Percentiles rank a stretch among this genome's conserved stretches.
Conservation (phyloP, 2,113 vertebrate species). For the Tauraco erythrolophus region DNA sequence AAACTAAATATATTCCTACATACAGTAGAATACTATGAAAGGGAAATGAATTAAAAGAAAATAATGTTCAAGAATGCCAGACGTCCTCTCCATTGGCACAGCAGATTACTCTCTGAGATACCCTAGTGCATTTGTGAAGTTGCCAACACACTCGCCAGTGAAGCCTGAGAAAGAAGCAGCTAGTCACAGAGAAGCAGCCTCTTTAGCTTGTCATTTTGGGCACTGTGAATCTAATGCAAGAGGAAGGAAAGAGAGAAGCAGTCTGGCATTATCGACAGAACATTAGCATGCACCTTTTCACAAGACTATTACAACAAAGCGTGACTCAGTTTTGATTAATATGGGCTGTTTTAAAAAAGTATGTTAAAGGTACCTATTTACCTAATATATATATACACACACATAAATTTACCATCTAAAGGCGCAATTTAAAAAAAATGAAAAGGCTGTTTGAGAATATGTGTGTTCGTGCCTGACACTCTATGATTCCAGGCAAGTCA, state of each 20-base stretch:
- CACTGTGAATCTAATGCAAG: background rate
- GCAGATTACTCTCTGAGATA: constrained; percentile 12
- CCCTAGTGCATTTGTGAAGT: background rate
- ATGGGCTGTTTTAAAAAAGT: background rate
- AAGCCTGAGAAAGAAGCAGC: background rate
- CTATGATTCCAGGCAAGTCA: background rate
- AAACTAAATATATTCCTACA: background rate
- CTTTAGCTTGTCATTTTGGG: background rate
- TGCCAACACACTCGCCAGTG: background rate
- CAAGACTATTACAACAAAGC: background rate
- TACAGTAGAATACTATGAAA: background rate
- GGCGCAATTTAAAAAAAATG: background rate
- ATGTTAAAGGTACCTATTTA: background rate
- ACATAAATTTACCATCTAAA: background rate
- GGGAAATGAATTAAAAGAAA: constrained; percentile 4
- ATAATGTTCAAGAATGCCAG: background rate
- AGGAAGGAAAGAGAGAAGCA: background rate
- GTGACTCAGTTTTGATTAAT: background rate
- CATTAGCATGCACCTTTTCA: background rate
- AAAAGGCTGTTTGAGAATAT: background rate
- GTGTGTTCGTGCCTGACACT: background rate
- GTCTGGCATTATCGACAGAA: background rate
- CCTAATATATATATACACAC: background rate
- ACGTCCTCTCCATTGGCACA: background rate
- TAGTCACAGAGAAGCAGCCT: background rate